Percentiles rank a stretch among this genome's conserved stretches.
phyloP scores from a whole-genome alignment of 2,797 vertebrate species.

The Nyctibius grandis region DNA sequence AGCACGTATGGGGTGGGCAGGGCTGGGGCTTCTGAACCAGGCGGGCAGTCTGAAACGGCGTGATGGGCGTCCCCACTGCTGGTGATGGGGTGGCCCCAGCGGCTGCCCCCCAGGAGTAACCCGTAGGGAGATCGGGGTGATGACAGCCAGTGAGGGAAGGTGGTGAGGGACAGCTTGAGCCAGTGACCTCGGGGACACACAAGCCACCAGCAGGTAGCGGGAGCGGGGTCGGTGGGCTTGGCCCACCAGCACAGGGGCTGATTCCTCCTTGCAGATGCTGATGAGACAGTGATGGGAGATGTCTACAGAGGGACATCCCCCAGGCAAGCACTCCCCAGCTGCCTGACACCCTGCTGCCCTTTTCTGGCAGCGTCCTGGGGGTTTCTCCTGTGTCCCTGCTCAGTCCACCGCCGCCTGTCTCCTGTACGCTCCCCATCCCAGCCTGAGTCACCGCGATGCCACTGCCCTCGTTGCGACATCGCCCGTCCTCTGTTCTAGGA shows the following conservation, averaged over 20 bases:
- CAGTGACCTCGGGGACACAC: not conserved
- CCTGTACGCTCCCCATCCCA: not conserved
- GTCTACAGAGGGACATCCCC: too few species aligned
- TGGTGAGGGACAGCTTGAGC: not conserved
- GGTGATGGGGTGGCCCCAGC: too few species aligned
- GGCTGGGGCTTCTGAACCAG: not conserved
- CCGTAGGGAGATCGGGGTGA: not conserved
- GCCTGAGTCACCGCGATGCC: not conserved
- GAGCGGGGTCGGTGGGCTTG: not conserved
- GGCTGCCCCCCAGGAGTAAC: not conserved
- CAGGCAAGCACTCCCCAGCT: not conserved
- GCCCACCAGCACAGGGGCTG: not conserved
- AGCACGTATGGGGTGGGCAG: not conserved
- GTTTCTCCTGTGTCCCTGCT: not conserved
- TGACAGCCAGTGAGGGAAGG: not conserved
- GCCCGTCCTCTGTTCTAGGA: not conserved
- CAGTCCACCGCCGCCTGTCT: not conserved
- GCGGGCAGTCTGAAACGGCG: not conserved
- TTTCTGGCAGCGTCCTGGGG: not conserved
- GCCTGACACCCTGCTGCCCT: not conserved
- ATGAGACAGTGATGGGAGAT: not conserved
- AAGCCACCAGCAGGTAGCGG: not conserved
- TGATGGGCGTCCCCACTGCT: not conserved
- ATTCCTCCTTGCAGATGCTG: not conserved
- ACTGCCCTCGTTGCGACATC: not conserved